Evolutionary conservation across 2,888 invertebrate species (phyloP), one percentile per base, ranked within the genome.

Genomic region (Drosophila ochracea): DNA sequence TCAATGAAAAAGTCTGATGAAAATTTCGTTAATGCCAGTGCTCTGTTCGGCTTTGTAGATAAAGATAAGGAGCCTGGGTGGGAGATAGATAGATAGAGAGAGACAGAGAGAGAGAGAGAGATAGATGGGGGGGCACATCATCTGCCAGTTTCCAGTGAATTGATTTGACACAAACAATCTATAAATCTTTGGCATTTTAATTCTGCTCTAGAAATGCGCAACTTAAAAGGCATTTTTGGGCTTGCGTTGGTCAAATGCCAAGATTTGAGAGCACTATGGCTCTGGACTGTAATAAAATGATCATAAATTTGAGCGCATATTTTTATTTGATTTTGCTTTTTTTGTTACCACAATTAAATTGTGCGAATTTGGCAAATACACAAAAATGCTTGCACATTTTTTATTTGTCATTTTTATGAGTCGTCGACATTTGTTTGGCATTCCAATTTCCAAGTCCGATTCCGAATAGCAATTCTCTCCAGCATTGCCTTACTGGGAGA

Each of bases 331-430:
- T 80, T 53, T 59, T 64, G 61, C 59, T 61, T 69, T 64, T 72
- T 55, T 55, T 64, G 69, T 62, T 62, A 81, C 75, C 84, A 89
- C 87, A 87, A 87, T 87, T 87, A 89, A 87, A 89, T 89, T 84
- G 74, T 68, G 70, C 86, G 82, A 89, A 84, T 86, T 86, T 86
- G 86, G 86, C 86, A 89, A 86, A 75, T 86, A 80, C 78, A 84
- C 86, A 89, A 86, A 86, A 86, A 85, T 85, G 77, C 73, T 81
- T 78, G 83, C 85, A 83, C 80, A 85, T 89, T 89, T 86, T 57
- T 86, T 60, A 87, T 87, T 84, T 82, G 89, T 84, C 89, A 73
- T 73, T 87, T 87, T 87, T 87, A 87, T 87, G 87, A 82, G 78
- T 43, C 62, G 74, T 70, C 72, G 84, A 11, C 58, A 21, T 54